Base-by-base conservation (phyloP, 1,140 invertebrate species). In the Eriosoma lanigerum region DNA sequence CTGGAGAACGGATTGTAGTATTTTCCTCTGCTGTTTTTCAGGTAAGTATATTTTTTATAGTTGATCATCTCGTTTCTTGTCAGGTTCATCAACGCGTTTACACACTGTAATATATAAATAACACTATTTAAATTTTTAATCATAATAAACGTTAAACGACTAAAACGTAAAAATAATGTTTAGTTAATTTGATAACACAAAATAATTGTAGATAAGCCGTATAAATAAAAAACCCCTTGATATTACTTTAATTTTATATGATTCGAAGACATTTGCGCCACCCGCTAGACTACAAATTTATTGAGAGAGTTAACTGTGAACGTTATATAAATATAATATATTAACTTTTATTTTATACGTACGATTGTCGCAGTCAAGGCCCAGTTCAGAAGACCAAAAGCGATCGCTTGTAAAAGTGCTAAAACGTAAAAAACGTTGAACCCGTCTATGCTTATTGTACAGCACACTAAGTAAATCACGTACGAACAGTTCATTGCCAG, bases 31-130 rank as follows among this genome's bases (percentile, higher is more conserved):
- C 93, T 93, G 84, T 96, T 94, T 46, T 93, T 87, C 73, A 97
- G 85, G 85, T 97, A 96, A 0, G 93, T 91, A 84, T 96, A 97
- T 26, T 94, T 88, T 84, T 96, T 95, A 84, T 94, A 94, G 87
- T 96, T 96, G 83, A 96, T 94, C 91, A 94, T 93, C 86, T 97
- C 96, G 85, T 97, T 97, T 21, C 95, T 96, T 12, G 95, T 97
- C 19, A 97, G 86, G 87, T 96, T 97, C 90, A 94, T 93, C 83
- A 93, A 94, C 2, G 93, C 94, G 85, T 95, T 93, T 12, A 94
- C 86, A 48, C 95, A 90, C 93, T 95, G 85, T 62, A 89, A 88
- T 26, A 56, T n/a, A 21, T 4, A 38, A 9, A 56, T 21, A 21
- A 56, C n/a, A 56, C n/a, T 19, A 81, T 44, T 6, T 17, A 21